Base-by-base conservation (phyloP, 2,888 invertebrate species). In the Syrphus vitripennis region DNA sequence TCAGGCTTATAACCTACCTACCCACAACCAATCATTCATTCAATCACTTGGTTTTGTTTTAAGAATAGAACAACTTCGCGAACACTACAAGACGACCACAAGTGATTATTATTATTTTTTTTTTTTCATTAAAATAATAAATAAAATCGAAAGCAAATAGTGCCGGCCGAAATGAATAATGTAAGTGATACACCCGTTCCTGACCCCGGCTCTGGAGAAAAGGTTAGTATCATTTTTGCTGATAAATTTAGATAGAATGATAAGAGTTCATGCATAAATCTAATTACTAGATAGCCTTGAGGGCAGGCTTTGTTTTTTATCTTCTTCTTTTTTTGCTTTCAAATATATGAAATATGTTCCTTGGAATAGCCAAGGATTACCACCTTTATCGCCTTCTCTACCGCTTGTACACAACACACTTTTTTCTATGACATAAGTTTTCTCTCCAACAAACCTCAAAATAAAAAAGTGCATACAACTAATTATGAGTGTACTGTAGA, bases 101-200 rank as follows among this genome's bases (percentile, higher is more conserved):
- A 55, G 53, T 16, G n/a, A 29, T n/a, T n/a, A n/a, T n/a, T n/a
- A n/a, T n/a, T n/a, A 4, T 55, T 55, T 53, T 53, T 29, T 53
- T 10, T n/a, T 16, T 31, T 16, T 55, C 2, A 16, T 29, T 16
- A 4, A 16, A 7, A 29, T 16, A 31, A 55, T 10, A 34, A 31
- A 55, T 10, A 34, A 59, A 21, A 14, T 59, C 42, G 6, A 63
- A 4, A 16, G 29, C 1, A 42, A 63, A 16, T 12, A 42, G 42
- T 26, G 26, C 9, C n/a, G 26, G 26, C 9, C n/a, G 26, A 86
- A 72, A 91, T 91, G 91, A 91, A 90, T 87, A 91, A 90, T 84
- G 88, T 91, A 69, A 90, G 89, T 31, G 91, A 91, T 87, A 89
- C 90, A 14, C 91, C 91, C 26, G 89, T 91, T 24, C 91, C 91